phyloP scores from a whole-genome alignment of 2,797 vertebrate genomes.

The Megaceryle alcyon region DNA sequence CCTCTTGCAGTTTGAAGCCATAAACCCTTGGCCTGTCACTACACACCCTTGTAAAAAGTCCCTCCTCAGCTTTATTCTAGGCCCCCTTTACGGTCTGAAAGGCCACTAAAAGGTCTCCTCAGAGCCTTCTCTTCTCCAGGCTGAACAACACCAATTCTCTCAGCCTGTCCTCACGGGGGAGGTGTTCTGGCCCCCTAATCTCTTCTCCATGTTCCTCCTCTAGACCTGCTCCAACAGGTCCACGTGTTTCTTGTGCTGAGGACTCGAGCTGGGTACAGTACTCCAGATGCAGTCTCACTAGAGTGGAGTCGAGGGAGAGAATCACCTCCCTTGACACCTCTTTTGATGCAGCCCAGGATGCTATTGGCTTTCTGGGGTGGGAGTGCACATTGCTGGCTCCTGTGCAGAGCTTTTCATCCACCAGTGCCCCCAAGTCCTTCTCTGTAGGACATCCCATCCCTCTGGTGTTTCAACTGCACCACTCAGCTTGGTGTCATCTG shows the following conservation, averaged over 20 bases:
- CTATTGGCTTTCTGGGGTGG: neutral
- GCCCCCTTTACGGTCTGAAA: neutral
- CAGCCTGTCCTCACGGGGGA: neutral
- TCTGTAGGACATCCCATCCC: neutral
- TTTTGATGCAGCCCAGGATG: neutral
- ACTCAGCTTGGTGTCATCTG: neutral
- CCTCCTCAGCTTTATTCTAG: neutral
- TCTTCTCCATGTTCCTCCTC: neutral
- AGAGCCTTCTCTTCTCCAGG: neutral
- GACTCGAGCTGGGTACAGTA: neutral
- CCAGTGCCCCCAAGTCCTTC: neutral
- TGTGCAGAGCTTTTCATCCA: neutral
- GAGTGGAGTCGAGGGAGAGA: neutral
- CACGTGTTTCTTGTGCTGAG: neutral
- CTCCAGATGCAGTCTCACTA: neutral
- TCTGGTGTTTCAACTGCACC: neutral
- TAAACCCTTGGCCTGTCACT: no score
- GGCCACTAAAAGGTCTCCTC: neutral
- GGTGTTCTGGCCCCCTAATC: neutral
- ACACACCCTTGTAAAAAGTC: no score
- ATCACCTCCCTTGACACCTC: neutral
- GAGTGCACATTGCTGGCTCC: neutral
- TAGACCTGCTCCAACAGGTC: neutral
- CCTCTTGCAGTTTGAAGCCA: no score
- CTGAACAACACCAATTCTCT: neutral